Percentiles rank a stretch among this genome's conserved stretches.
phyloP scores from a whole-genome alignment of 2,797 vertebrate species.

The Anolis apletophallus region DNA sequence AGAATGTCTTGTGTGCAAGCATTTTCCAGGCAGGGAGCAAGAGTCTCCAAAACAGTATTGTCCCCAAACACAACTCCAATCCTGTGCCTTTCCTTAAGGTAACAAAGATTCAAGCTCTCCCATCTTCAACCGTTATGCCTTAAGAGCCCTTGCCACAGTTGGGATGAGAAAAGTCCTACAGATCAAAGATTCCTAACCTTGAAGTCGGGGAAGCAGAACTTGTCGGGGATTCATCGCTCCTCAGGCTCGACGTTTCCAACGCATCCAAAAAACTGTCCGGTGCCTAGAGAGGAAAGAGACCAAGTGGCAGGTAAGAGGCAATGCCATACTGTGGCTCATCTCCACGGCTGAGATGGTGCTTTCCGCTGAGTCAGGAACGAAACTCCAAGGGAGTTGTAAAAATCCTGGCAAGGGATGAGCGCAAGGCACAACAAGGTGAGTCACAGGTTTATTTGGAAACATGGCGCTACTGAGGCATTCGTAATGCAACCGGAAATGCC shows the following conservation, averaged over 20 bases:
- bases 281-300: conserved; percentile 32
- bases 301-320: background rate
- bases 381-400: background rate
- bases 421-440: background rate
- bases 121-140: background rate
- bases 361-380: background rate
- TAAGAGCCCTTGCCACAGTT: background rate
- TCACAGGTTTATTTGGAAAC: conserved; percentile 5
- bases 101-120: background rate
- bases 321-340: background rate
- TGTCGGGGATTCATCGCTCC: background rate
- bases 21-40: too few species aligned
- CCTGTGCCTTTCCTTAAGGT: background rate
- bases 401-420: background rate
- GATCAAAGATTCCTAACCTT: conserved; percentile 48
- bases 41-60: too few species aligned
- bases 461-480: background rate
- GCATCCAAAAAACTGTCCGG: background rate
- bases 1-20: too few species aligned
- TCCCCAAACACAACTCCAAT: background rate
- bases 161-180: background rate
- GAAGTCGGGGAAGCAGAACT: conserved; percentile 56
- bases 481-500: background rate
- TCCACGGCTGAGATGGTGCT: background rate
- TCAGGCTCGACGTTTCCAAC: background rate